Conservation (phyloP, 2,113 vertebrate genomes). For the Ahaetulla prasina region DNA sequence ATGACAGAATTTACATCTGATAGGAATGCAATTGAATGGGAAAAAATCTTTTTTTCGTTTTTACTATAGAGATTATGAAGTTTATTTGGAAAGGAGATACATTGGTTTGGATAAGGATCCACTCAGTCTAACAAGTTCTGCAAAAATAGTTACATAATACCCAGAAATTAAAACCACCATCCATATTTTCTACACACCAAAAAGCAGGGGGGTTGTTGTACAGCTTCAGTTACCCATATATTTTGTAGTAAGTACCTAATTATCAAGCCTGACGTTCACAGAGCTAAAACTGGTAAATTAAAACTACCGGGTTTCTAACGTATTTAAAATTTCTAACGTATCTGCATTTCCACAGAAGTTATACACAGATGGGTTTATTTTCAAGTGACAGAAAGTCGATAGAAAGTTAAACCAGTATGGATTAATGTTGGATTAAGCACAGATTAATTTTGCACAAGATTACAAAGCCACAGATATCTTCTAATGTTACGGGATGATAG, state of each 20-base stretch:
- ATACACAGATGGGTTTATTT: not conserved
- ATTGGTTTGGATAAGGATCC: constrained; percentile 76
- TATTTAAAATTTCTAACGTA: not conserved
- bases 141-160: constrained; percentile 83
- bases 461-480: not conserved
- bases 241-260: constrained; percentile 57
- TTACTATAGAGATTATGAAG: constrained; percentile 58
- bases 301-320: constrained; percentile 57
- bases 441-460: not conserved
- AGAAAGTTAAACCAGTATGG: not conserved
- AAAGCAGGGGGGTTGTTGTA: constrained; percentile 51
- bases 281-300: constrained; percentile 62
- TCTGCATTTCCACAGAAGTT: not conserved
- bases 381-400: not conserved
- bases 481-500: not conserved
- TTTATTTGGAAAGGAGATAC: constrained; percentile 81
- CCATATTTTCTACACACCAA: constrained; percentile 70
- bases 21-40: not conserved
- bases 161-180: constrained; percentile 71
- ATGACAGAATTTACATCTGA: not conserved
- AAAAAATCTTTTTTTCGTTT: not conserved
- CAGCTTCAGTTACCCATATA: constrained; percentile 55
- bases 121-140: constrained; percentile 80
- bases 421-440: not conserved
- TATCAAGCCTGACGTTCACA: constrained; percentile 61